Conservation (phyloP, 2,888 invertebrate genomes). For the Acrobasis consociella region DNA sequence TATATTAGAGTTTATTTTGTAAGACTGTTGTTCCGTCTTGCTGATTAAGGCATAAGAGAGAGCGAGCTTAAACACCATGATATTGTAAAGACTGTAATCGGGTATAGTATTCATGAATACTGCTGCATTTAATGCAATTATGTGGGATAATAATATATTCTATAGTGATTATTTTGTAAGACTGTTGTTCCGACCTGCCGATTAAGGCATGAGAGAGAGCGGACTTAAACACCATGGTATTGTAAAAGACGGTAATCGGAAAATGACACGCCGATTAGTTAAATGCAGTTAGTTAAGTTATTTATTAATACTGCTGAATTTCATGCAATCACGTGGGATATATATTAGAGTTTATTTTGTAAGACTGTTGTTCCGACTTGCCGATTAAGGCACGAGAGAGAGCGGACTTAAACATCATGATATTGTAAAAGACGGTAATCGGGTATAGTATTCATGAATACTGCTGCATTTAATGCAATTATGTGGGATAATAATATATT, state of each 20-base stretch:
- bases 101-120: no score
- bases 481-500: conserved; percentile 76
- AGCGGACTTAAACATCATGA: conserved; percentile 30
- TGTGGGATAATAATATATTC: conserved; percentile 75
- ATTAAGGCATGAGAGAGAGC: conserved; percentile 32
- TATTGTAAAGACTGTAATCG: no score
- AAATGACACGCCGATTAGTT: no score
- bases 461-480: no score
- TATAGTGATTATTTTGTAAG: conserved; percentile 77
- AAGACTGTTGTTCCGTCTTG: no score
- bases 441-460: no score
- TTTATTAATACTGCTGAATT: conserved; percentile 77
- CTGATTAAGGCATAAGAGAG: no score
- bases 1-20: no score
- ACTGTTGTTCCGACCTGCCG: conserved; percentile 50
- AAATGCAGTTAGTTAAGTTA: no score
- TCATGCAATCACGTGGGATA: conserved; percentile 75
- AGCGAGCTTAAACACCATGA: no score
- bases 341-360: conserved; percentile 76
- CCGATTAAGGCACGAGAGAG: conserved; percentile 27
- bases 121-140: no score
- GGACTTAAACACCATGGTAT: conserved; percentile 19
- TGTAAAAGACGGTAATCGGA: no score
- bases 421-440: not conserved
- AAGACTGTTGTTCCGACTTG: conserved; percentile 56